A percentile compares a stretch with the other conserved stretches of the same genome.
These are phyloP conservation scores for Trinorchestia longiramus DNA, from an alignment of 1,140 invertebrate species.

Conservation along the genomic window DNA sequence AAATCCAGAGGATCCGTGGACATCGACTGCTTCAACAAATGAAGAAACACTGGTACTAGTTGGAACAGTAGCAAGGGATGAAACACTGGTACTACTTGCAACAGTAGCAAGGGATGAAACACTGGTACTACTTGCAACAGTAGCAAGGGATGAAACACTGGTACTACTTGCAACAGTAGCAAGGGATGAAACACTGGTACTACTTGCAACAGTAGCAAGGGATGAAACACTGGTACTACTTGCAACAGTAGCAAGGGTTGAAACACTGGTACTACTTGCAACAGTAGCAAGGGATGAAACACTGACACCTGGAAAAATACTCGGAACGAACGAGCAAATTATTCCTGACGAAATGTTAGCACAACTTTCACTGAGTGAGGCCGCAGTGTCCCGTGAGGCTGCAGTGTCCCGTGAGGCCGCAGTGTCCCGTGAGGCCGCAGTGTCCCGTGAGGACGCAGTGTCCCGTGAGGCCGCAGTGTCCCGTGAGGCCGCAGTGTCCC, in stretches of 20 bases:
- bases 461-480: not conserved
- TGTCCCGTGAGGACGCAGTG: not conserved
- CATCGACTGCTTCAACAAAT: not conserved
- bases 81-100: not conserved
- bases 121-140: not conserved
- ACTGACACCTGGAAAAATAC: too few relatives aligned
- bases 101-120: not conserved
- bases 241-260: not conserved
- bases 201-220: not conserved
- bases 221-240: not conserved
- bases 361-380: not conserved
- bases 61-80: not conserved
- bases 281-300: too few relatives aligned
- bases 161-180: not conserved
- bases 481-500: not conserved
- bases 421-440: not conserved
- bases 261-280: not conserved
- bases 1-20: not conserved
- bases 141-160: not conserved
- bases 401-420: not conserved
- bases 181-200: not conserved
- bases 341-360: not conserved
- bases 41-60: not conserved
- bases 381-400: not conserved
- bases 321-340: too few relatives aligned